Evolutionary conservation across 2,797 vertebrate species (phyloP).

Genomic region (Sebastes kiyomatsui): DNA sequence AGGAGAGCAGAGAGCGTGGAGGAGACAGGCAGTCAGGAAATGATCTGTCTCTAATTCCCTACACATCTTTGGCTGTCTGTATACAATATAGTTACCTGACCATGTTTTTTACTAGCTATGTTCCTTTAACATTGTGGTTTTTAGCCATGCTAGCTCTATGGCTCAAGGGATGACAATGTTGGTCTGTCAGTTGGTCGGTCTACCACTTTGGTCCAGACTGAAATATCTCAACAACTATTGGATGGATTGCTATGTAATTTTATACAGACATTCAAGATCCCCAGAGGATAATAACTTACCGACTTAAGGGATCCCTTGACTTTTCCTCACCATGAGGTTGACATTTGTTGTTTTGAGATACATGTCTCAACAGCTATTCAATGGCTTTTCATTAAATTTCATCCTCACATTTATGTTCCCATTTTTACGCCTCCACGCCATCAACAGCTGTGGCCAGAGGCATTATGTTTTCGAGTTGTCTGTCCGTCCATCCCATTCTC

Average conservation of each 20-base stretch:
- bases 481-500: background rate
- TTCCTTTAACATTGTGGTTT: background rate
- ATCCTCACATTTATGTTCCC: background rate
- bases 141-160: background rate
- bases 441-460: background rate
- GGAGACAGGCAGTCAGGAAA: constrained; percentile 8
- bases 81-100: background rate
- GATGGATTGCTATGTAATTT: background rate
- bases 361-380: background rate
- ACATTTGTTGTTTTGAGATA: background rate
- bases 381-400: background rate
- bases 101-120: background rate
- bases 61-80: constrained; percentile 1
- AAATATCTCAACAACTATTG: background rate
- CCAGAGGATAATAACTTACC: background rate
- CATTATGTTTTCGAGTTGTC: background rate
- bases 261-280: background rate
- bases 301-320: background rate
- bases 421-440: background rate
- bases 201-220: background rate
- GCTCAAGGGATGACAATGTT: background rate
- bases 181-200: background rate
- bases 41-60: constrained; percentile 4
- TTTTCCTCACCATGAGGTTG: background rate
- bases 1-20: background rate